phyloP scores from a whole-genome alignment of 2,113 vertebrate species.

The Orthochromis indermauri region DNA sequence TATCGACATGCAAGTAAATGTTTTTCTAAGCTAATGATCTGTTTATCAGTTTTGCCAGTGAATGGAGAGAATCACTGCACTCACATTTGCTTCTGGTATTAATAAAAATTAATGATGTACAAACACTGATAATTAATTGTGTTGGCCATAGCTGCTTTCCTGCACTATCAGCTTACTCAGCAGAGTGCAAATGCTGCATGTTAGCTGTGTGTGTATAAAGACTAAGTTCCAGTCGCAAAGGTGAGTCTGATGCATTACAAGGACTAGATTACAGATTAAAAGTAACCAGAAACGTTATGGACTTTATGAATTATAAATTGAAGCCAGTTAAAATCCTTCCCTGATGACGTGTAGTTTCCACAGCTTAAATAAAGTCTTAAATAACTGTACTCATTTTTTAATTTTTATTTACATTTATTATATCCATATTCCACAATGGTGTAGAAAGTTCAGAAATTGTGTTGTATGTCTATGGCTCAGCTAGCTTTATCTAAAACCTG shows the following conservation, averaged over 20 bases:
- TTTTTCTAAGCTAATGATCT: constrained; percentile 47
- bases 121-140: constrained; percentile 69
- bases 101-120: constrained; percentile 71
- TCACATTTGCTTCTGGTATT: constrained; percentile 51
- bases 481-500: neutral
- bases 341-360: neutral
- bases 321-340: neutral
- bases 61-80: constrained; percentile 24
- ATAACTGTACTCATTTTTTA: neutral
- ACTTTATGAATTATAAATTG: neutral
- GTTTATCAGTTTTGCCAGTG: constrained; percentile 50
- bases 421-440: neutral
- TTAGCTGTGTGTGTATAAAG: neutral
- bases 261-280: neutral
- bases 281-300: neutral
- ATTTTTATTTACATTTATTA: neutral
- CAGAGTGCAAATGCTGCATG: constrained; percentile 29
- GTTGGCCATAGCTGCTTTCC: constrained; percentile 40
- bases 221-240: neutral
- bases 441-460: neutral
- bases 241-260: neutral
- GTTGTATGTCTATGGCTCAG: neutral
- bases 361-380: neutral
- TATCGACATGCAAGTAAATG: neutral
- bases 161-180: constrained; percentile 32